Evolutionary conservation across 2,888 invertebrate genomes (phyloP).

Genomic region (Minunthozetes semirufus): DNA sequence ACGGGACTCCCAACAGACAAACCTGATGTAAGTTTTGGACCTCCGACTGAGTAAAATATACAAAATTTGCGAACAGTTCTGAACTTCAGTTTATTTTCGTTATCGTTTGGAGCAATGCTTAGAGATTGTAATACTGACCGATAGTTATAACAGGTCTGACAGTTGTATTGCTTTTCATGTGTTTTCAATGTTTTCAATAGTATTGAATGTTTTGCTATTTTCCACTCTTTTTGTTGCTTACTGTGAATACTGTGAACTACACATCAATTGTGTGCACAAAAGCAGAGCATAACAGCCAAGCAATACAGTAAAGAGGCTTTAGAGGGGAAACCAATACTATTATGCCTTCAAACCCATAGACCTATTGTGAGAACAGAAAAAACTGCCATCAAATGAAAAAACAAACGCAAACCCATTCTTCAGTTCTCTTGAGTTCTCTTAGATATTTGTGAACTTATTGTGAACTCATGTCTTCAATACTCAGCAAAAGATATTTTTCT

Average conservation of each 20-base stretch:
- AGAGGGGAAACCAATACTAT: background rate
- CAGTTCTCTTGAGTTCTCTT: background rate
- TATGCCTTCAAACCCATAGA: background rate
- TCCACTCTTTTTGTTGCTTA: background rate
- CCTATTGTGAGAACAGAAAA: background rate
- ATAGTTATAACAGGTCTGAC: background rate
- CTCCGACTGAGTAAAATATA: constrained; percentile 16
- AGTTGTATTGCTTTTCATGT: too few species aligned
- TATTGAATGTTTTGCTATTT: background rate
- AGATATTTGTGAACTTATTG: background rate
- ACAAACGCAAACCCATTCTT: background rate
- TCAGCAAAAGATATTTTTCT: background rate
- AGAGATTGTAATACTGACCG: constrained; percentile 7
- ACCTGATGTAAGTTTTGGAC: constrained; percentile 23
- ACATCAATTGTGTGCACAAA: background rate
- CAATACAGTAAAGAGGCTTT: constrained; percentile 29
- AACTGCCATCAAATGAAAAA: background rate
- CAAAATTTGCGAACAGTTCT: background rate
- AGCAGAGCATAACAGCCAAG: background rate
- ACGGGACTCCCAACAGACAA: constrained; percentile 25
- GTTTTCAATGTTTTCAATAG: background rate
- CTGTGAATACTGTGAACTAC: background rate
- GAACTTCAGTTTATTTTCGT: constrained; percentile 25
- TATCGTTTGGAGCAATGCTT: background rate
- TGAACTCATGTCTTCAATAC: background rate